These are phyloP conservation scores for Sander vitreus DNA, from an alignment of 2,113 vertebrate species.

Conservation along the genomic window DNA sequence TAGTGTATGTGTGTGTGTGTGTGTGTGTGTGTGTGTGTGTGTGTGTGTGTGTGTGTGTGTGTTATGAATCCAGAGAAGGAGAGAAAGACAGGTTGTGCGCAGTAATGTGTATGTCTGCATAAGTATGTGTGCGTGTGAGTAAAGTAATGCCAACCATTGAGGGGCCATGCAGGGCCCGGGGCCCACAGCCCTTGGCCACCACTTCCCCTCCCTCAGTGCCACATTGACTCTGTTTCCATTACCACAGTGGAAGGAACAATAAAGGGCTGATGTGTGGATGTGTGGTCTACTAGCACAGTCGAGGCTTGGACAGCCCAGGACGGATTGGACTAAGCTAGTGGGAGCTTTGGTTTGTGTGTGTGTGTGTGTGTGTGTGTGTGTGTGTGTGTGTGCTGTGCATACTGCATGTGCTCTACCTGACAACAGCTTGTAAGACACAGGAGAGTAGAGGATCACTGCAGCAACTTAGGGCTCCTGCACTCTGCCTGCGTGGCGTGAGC, in stretches of 20 bases:
- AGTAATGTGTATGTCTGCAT: slow-evolving; percentile 34
- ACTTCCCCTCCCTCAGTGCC: slow-evolving; percentile 73
- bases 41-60: slow-evolving; percentile 45
- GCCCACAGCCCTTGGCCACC: slow-evolving; percentile 69
- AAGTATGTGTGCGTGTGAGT: slow-evolving; percentile 32
- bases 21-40: slow-evolving; percentile 38
- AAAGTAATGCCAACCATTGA: slow-evolving; percentile 70
- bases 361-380: slow-evolving; percentile 6
- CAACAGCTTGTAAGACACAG: slow-evolving; percentile 50
- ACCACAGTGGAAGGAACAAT: slow-evolving; percentile 85
- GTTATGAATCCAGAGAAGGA: slow-evolving; percentile 31
- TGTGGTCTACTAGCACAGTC: slow-evolving; percentile 77
- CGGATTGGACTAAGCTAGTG: slow-evolving; percentile 55
- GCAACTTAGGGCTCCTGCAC: background rate
- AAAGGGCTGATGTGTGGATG: slow-evolving; percentile 81
- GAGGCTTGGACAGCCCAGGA: slow-evolving; percentile 58
- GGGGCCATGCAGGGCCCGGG: slow-evolving; percentile 65
- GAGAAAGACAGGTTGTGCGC: slow-evolving; percentile 52
- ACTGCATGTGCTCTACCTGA: slow-evolving; percentile 33
- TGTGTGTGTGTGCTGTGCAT: slow-evolving; percentile 2
- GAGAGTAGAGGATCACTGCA: slow-evolving; percentile 31
- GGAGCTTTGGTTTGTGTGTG: slow-evolving; percentile 40
- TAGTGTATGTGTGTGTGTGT: slow-evolving; percentile 36
- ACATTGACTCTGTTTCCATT: slow-evolving; percentile 84
- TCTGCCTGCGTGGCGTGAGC: too few species aligned